Evolutionary conservation across 2,888 invertebrate species (phyloP), one percentile per base, ranked within the genome.

Genomic region (Achlya flavicornis): DNA sequence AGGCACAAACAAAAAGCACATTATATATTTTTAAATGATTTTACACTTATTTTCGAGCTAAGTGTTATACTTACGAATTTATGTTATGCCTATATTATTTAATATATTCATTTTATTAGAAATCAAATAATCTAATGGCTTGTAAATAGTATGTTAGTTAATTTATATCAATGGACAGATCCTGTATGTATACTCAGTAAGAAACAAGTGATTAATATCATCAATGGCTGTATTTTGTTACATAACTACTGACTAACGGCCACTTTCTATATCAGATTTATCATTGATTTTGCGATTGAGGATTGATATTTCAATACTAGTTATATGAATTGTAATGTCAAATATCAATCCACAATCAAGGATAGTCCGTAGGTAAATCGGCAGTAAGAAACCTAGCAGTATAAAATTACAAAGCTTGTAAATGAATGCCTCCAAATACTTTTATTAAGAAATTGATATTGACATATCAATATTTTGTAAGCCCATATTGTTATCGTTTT

Each of bases 111-210:
- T 48, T 48, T n/a, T 6, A 16, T 16, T 16, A 16, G 16, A 16
- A 14, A 16, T 16, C 16, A 19, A 53, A 53, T 53, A 53, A n/a
- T 48, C 48, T 41, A 48, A 53, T 53, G 53, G 19, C 53, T 53
- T 19, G 53, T 53, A 53, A 19, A 53, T 53, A 10, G 53, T 10
- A n/a, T 53, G 16, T 16, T 53, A 53, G 19, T n/a, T 19, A 53
- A 53, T 6, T 19, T 53, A 53, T n/a, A 19, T 53, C 53, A 53
- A 19, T 53, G 53, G 53, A 53, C 53, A 53, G 53, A 53, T 53
- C 53, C n/a, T 53, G 46, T 46, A 3, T 48, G 53, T 48, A 48
- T 48, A 48, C 12, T 41, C 7, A 48, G 48, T 48, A n/a, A 48
- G 5, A 48, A 16, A 48, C 48, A 48, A n/a, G 48, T 48, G 48